Percentiles rank a stretch among this genome's conserved stretches.
These are phyloP conservation scores for Dicycla oo DNA, from an alignment of 2,888 invertebrate species.

Conservation along the genomic window DNA sequence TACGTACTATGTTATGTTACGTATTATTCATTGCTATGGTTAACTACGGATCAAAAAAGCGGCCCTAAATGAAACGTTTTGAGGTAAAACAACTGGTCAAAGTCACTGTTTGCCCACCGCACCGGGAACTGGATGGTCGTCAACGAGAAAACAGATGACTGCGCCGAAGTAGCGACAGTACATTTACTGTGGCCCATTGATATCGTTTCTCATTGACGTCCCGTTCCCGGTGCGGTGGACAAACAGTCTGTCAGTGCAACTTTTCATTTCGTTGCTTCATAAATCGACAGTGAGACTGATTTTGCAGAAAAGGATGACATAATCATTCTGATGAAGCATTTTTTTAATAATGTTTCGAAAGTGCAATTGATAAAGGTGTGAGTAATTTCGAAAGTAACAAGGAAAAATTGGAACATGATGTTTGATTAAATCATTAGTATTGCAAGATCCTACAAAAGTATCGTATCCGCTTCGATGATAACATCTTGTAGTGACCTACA, in stretches of 20 bases:
- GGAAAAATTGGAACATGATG: constrained; percentile 9
- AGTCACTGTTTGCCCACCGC: no score
- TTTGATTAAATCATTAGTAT: constrained; percentile 30
- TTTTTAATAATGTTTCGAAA: background rate
- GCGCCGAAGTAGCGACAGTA: no score
- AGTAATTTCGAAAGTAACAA: constrained; percentile 29
- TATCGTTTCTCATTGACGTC: no score
- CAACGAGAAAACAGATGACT: no score
- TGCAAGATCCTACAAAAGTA: constrained; percentile 29
- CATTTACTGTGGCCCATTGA: no score
- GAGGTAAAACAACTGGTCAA: constrained; percentile 18
- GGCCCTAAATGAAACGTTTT: constrained; percentile 10
- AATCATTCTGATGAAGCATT: constrained; percentile 6
- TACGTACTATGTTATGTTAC: no score
- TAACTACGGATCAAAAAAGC: no score
- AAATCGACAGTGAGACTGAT: background rate
- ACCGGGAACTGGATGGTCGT: no score
- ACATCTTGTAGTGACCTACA: constrained; percentile 51
- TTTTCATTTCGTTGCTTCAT: constrained; percentile 6
- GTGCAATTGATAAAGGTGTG: constrained; percentile 17
- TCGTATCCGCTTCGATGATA: constrained; percentile 38
- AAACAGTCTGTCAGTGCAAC: background rate
- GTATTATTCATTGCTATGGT: no score
- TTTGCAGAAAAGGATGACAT: constrained; percentile 8
- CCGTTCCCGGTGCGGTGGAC: no score